A percentile compares a stretch with the other conserved stretches of the same genome.
Evolutionary conservation across 2,888 invertebrate species (phyloP).

Genomic region (Mechanitis mazaeus): DNA sequence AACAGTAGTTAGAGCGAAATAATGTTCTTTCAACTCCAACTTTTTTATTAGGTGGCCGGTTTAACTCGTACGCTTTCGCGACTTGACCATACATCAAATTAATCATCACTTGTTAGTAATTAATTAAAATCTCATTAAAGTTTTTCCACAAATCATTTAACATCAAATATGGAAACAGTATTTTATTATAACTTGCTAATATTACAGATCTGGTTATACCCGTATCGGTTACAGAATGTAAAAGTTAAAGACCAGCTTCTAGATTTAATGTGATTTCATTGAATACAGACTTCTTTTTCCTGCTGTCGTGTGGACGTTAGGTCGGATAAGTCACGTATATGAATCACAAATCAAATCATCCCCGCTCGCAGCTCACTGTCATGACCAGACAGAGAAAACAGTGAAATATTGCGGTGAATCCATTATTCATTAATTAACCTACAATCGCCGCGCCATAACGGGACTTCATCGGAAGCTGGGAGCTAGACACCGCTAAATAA

Average conservation of each 20-base stretch:
- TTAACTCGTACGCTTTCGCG: constrained; percentile 33
- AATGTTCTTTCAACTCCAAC: constrained; percentile 39
- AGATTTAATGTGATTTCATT: constrained; percentile 31
- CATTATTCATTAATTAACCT: constrained; percentile 68
- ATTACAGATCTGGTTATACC: constrained; percentile 41
- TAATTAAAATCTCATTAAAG: constrained; percentile 58
- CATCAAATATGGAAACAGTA: constrained; percentile 53
- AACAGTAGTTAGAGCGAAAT: constrained; percentile 41
- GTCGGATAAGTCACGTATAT: constrained; percentile 30
- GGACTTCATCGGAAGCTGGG: constrained; percentile 40
- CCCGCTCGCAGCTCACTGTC: constrained; percentile 33
- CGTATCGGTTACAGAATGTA: constrained; percentile 46
- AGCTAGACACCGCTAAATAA: constrained; percentile 31
- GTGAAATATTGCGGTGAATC: constrained; percentile 60
- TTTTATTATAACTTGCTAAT: constrained; percentile 35
- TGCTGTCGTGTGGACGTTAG: constrained; percentile 20
- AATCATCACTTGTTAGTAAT: constrained; percentile 42
- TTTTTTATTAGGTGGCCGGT: constrained; percentile 26
- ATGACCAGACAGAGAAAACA: constrained; percentile 44
- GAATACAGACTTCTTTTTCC: constrained; percentile 27
- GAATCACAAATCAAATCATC: constrained; percentile 40
- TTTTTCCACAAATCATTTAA: constrained; percentile 51
- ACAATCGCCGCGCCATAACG: constrained; percentile 54
- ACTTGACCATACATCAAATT: constrained; percentile 34
- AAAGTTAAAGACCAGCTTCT: constrained; percentile 41